These are phyloP conservation scores for Vultur gryphus DNA, from an alignment of 2,797 vertebrate species.

Conservation along the genomic window DNA sequence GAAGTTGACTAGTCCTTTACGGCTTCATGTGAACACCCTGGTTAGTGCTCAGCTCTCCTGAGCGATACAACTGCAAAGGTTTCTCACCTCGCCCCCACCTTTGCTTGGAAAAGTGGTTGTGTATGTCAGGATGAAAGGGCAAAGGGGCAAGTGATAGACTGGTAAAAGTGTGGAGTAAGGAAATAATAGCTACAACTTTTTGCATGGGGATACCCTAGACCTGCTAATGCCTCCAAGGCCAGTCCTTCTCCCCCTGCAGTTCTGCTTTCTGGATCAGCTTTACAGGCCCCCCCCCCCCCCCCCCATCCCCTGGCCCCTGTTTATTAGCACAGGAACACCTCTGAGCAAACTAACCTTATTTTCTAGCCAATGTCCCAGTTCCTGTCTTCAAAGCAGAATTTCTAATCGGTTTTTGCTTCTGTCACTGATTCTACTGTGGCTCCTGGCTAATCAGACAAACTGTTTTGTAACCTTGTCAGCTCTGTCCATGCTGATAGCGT, in stretches of 20 bases:
- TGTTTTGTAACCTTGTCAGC: conserved; percentile 28
- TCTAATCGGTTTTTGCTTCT: conserved; percentile 39
- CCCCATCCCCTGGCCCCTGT: not conserved
- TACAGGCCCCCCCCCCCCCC: not conserved
- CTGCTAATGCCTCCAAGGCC: not conserved
- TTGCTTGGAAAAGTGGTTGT: not conserved
- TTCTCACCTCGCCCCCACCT: not conserved
- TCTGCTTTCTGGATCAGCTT: not conserved
- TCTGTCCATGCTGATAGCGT: not conserved
- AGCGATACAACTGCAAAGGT: not conserved
- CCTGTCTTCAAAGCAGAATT: not conserved
- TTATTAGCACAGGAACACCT: not conserved
- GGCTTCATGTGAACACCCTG: not conserved
- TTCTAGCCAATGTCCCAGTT: not conserved
- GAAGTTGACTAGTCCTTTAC: not conserved
- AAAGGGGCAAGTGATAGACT: not conserved
- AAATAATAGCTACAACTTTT: not conserved
- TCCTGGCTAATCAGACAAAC: conserved; percentile 21
- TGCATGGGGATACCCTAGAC: not conserved
- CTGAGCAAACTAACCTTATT: not conserved
- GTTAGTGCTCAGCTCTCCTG: not conserved
- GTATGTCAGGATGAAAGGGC: not conserved
- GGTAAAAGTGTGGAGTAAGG: not conserved
- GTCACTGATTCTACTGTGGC: not conserved
- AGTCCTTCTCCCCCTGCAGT: not conserved